phyloP scores from a whole-genome alignment of 2,797 vertebrate genomes.

The Pachyuromys duprasi region DNA sequence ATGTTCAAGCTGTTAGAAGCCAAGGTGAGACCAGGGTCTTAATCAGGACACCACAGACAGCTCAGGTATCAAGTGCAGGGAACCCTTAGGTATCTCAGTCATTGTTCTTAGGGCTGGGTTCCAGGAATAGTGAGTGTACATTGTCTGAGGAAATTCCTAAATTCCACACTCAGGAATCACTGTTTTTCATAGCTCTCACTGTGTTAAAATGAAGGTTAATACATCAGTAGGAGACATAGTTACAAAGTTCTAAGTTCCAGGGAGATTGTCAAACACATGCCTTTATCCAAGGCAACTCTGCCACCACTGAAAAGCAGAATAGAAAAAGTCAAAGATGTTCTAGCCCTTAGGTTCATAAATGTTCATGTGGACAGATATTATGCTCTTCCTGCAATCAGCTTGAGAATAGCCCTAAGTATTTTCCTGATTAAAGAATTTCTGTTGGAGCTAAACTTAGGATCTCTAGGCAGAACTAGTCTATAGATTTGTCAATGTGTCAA shows the following conservation, averaged over 20 bases:
- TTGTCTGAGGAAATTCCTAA: background rate
- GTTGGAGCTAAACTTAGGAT: background rate
- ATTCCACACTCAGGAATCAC: background rate
- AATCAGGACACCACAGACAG: background rate
- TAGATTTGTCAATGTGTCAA: background rate
- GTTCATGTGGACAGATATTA: background rate
- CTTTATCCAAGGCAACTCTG: slow-evolving; percentile 7
- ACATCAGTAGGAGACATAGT: slow-evolving; percentile 34
- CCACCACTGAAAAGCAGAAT: background rate
- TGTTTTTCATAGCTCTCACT: slow-evolving; percentile 35
- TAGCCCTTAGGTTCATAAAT: background rate
- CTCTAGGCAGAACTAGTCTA: background rate
- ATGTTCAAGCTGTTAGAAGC: slow-evolving; percentile 1
- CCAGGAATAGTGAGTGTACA: background rate
- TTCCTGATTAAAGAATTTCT: background rate
- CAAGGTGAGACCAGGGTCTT: background rate
- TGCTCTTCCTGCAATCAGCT: background rate
- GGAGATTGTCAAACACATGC: background rate
- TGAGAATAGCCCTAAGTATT: background rate
- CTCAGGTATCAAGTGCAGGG: background rate
- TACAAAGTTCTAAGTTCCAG: slow-evolving; percentile 27
- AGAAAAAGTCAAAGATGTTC: background rate
- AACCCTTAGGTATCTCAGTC: background rate
- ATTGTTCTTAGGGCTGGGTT: background rate
- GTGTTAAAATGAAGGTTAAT: slow-evolving; percentile 40